Base-by-base conservation (phyloP, 2,797 vertebrate genomes). In the Phrynocephalus forsythii region DNA sequence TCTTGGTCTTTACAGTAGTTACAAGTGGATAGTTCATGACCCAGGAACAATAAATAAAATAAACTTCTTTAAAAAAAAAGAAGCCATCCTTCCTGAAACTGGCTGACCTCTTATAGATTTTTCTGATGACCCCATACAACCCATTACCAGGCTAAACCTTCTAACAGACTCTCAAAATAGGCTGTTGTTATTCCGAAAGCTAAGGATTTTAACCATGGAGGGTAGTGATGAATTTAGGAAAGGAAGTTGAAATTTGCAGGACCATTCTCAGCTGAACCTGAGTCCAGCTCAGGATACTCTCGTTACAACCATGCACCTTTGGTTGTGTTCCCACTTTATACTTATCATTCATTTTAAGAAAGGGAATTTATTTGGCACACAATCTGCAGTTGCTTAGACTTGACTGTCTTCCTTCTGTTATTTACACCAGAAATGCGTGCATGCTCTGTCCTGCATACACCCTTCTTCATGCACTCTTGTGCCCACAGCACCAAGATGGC, bases 1-100 rank as follows among this genome's bases (percentile, higher is more conserved):
- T 86, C 87, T 92, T 78, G 6, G 87, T 86, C 90, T 88, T 90
- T 90, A 84, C 4, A 88, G 86, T 86, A 90, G 89, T 91, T 90
- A 89, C 5, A 86, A 79, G 30, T 83, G 84, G 81, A 91, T 94
- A 83, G 3, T 75, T 94, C 67, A 88, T 80, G 91, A 91, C 93
- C 68, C 44, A 84, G 80, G 52, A 79, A 72, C n/a, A 92, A 88
- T 75, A 90, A 90, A 94, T 94, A 83, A 83, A 60, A 90, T 50
- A 44, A 81, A 89, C 84, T 91, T 83, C 84, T 81, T 81, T 33
- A 89, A 83, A 22, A 2, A 87, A 22, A 77, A 69, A 44, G 33
- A 69, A 80, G 69, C 68, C 63, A 13, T 79, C 28, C 86, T 86
- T 76, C 28, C 78, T 86, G 79, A 88, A 91, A 85, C n/a, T 82